phyloP scores from a whole-genome alignment of 2,888 invertebrate genomes.

The Aelia acuminata region DNA sequence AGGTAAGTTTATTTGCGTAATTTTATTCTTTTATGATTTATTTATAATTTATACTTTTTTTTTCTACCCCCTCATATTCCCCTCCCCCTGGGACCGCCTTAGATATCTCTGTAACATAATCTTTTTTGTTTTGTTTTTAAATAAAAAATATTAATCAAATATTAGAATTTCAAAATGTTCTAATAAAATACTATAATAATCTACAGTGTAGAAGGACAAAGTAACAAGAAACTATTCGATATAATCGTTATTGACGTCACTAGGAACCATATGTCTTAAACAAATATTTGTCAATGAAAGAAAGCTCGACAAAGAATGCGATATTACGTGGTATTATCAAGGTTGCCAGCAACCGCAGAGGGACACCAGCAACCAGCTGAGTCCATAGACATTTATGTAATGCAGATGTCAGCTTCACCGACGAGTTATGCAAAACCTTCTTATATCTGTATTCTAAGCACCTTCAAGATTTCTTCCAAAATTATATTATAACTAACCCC shows the following conservation, averaged over 20 bases:
- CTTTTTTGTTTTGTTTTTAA: no score
- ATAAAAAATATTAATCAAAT: background rate
- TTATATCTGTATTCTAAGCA: slow-evolving; percentile 7
- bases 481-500: background rate
- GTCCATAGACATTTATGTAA: background rate
- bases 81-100: no score
- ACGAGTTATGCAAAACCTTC: background rate
- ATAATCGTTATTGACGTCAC: background rate
- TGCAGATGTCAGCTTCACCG: background rate
- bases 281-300: background rate
- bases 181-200: background rate
- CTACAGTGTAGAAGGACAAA: background rate
- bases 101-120: no score
- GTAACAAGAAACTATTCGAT: background rate
- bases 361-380: background rate
- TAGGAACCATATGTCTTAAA: background rate
- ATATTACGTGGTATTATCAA: background rate
- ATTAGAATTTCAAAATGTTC: background rate
- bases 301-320: slow-evolving; percentile 9
- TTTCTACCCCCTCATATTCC: no score
- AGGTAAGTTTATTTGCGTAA: no score
- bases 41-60: no score
- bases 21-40: no score
- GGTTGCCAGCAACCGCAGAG: background rate
- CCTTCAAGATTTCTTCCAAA: background rate